Base-by-base conservation (phyloP, 2,113 vertebrate genomes). In the Natator depressus region DNA sequence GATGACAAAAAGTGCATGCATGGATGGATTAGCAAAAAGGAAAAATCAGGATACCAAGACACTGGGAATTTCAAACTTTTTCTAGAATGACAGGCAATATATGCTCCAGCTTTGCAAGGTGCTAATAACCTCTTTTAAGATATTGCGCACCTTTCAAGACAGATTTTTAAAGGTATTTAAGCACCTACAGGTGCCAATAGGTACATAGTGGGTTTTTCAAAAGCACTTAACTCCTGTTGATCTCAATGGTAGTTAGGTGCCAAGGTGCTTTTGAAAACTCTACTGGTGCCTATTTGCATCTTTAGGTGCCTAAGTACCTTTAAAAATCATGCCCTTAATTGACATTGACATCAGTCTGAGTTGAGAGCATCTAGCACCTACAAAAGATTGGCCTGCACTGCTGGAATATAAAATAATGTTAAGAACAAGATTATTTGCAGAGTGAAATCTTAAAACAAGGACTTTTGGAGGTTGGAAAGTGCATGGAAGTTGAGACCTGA, bases 1-100 rank as follows among this genome's bases (percentile, higher is more conserved):
- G 35, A 53, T 25, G 54, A 12, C 4, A 51, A 78, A 78, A 11
- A 38, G 35, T 9, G 11, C 0, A 0, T 47, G 3, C 1, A 8
- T 17, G 50, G 25, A 19, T n/a, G 69, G 65, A 4, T 1, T 96
- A 92, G 29, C 27, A 69, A 42, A 24, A 11, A 9, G 29, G 16
- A 42, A 16, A 9, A 53, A 27, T 17, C 25, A 91, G 35, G 42
- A 14, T 53, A 51, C 10, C 12, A 84, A 47, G 38, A 35, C 91
- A 1, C 13, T 87, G 46, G 19, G 49, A 62, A 78, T 87, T 90
- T 78, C 1, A 62, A 20, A 20, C 3, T 79, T 83, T 7, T 81
- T 96, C 54, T 76, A 78, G 29, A 19, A 17, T 38, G 47, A 11
- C 10, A 87, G 8, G 81, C 87, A 25, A 51, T 49, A 2, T 38